A percentile compares a stretch with the other conserved stretches of the same genome.
phyloP scores from a whole-genome alignment of 1,140 invertebrate species.

The Solen grandis region DNA sequence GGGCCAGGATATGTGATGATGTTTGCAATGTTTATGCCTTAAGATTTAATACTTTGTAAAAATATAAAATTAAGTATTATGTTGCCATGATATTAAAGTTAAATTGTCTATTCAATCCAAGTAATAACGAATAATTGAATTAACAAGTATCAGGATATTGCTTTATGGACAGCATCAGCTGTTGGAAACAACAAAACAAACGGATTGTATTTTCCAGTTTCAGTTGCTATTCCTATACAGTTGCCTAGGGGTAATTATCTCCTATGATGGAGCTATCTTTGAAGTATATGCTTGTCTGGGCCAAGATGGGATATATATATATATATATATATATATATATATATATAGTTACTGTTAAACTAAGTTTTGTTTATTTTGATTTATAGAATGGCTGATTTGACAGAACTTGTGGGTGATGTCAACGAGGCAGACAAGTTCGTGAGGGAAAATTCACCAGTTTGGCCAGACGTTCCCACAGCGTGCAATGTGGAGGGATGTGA shows the following conservation, averaged over 20 bases:
- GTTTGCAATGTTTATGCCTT: neutral
- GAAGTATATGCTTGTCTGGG: neutral
- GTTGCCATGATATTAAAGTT: neutral
- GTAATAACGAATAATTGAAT: no score
- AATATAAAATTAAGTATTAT: neutral
- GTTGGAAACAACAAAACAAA: neutral
- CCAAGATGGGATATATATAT: no score
- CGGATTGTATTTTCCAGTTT: neutral
- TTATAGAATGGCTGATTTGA: neutral
- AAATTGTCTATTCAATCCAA: no score
- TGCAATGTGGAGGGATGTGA: neutral
- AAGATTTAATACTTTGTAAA: neutral
- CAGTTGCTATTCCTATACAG: neutral
- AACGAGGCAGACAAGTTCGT: neutral
- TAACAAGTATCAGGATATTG: no score
- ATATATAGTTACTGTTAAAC: no score
- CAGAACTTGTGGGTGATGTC: neutral
- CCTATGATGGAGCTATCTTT: neutral
- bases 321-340: no score
- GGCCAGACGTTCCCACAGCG: neutral
- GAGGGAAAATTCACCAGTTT: neutral
- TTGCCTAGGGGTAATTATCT: neutral
- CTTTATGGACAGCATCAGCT: neutral
- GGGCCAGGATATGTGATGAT: slow-evolving; percentile 13
- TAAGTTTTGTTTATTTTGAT: neutral